phyloP scores from a whole-genome alignment of 2,797 vertebrate genomes.

The Lagodon rhomboides region DNA sequence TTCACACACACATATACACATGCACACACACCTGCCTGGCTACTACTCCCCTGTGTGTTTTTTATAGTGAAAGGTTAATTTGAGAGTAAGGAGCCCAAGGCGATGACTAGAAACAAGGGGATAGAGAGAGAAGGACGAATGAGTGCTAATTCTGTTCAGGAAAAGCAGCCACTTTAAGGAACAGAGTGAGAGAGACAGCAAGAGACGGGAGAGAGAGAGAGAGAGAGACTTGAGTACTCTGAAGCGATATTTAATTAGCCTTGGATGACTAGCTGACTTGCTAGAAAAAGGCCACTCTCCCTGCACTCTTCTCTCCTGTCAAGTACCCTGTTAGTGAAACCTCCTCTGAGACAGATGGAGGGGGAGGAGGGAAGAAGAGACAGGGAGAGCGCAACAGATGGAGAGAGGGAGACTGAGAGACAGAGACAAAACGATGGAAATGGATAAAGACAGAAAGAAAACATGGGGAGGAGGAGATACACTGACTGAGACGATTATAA shows the following conservation, averaged over 20 bases:
- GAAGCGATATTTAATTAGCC: conserved; percentile 82
- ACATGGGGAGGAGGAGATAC: not conserved
- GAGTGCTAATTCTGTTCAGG: conserved; percentile 59
- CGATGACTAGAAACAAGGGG: conserved; percentile 64
- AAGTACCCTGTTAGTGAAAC: conserved; percentile 79
- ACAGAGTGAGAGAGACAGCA: conserved; percentile 41
- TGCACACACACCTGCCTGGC: conserved; percentile 38
- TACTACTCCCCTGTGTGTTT: conserved; percentile 72
- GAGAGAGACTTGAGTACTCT: conserved; percentile 54
- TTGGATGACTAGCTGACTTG: conserved; percentile 77
- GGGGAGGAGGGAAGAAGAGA: conserved; percentile 42
- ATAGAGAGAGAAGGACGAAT: conserved; percentile 37
- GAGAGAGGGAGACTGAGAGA: conserved; percentile 36
- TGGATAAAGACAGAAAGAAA: conserved; percentile 23
- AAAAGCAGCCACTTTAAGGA: conserved; percentile 63
- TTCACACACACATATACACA: conserved; percentile 1
- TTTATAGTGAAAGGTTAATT: conserved; percentile 85
- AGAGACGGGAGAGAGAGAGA: conserved; percentile 43
- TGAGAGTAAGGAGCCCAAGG: conserved; percentile 77
- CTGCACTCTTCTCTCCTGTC: conserved; percentile 71
- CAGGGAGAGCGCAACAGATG: conserved; percentile 68
- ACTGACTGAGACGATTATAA: conserved; percentile 17
- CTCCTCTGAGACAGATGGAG: conserved; percentile 73
- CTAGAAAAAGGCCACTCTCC: conserved; percentile 77
- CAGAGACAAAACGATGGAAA: conserved; percentile 42